Evolutionary conservation across 2,888 invertebrate genomes (phyloP).

Genomic region (Tupiocoris notatus): DNA sequence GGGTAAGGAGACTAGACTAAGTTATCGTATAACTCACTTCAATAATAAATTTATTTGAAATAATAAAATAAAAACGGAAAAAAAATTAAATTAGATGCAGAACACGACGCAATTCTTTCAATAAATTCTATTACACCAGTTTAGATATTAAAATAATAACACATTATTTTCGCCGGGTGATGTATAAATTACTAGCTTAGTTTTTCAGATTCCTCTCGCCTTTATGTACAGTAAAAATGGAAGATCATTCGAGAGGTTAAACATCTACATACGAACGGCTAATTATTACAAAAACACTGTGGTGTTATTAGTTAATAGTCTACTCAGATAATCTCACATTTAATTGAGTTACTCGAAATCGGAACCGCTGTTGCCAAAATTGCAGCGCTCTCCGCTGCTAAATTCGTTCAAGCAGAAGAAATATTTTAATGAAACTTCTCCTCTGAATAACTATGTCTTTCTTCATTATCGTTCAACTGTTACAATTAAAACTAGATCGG

Average conservation of each 20-base stretch:
- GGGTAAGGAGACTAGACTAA: slow-evolving; percentile 46
- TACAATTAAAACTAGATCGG: background rate
- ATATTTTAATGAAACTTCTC: background rate
- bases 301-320: background rate
- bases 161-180: background rate
- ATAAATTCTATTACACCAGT: too few relatives aligned
- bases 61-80: slow-evolving; percentile 2
- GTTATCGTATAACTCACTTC: slow-evolving; percentile 32
- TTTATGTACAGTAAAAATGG: background rate
- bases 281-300: background rate
- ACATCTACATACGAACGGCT: too few relatives aligned
- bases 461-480: background rate
- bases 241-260: background rate
- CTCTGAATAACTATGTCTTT: background rate
- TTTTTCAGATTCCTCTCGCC: background rate
- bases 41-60: too few relatives aligned
- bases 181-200: background rate
- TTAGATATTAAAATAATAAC: background rate
- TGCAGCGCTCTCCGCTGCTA: background rate
- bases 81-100: background rate
- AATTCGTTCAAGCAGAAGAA: too few relatives aligned
- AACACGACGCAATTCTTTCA: too few relatives aligned
- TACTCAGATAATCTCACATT: background rate
- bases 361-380: background rate
- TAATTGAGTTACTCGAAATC: background rate